Conservation (phyloP, 2,888 invertebrate species). For the Lasioglossum lativentre region DNA sequence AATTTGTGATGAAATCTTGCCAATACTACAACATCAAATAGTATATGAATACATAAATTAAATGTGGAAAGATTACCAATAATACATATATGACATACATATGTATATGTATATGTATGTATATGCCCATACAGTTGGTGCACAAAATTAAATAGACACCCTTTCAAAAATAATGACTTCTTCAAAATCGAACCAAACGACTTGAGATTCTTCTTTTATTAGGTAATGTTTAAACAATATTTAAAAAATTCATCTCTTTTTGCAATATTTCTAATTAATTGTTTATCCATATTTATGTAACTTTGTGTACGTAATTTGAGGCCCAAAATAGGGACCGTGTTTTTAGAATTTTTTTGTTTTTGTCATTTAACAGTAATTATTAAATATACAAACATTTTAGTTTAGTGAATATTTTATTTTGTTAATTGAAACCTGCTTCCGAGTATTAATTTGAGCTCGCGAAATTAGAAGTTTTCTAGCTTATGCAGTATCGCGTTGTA, state of each 20-base stretch:
- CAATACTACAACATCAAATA: not conserved
- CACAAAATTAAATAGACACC: not conserved
- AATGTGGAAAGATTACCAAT: no score
- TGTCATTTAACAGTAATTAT: no score
- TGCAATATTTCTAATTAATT: no score
- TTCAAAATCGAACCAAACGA: not conserved
- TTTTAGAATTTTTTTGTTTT: no score
- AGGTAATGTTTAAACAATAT: not conserved
- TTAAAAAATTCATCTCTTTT: no score
- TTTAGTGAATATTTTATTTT: not conserved
- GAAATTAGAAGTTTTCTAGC: not conserved
- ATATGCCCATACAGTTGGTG: no score
- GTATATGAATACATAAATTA: not conserved
- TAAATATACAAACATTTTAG: no score
- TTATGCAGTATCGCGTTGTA: not conserved
- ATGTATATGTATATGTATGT: no score
- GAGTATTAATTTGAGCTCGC: not conserved
- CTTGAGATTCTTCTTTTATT: not conserved
- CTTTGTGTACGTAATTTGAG: no score
- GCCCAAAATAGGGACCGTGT: no score
- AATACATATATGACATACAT: no score
- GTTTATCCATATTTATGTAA: no score
- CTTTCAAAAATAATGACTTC: not conserved
- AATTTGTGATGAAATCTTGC: not conserved
- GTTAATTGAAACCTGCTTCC: not conserved